Conservation (phyloP, 2,888 invertebrate species). For the Dryocosmus kuriphilus region DNA sequence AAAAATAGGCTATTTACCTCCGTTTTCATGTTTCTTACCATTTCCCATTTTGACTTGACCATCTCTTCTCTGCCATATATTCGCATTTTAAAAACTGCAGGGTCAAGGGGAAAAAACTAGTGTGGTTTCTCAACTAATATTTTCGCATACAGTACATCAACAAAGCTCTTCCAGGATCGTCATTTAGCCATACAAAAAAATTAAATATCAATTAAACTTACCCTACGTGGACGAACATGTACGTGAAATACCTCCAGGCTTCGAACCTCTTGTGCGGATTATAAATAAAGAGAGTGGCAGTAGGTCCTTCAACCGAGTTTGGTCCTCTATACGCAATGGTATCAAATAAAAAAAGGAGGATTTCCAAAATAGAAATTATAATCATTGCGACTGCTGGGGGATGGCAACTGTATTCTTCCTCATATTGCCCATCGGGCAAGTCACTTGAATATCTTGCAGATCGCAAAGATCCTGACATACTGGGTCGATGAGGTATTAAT, state of each 20-base stretch:
- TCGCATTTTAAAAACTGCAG: too few relatives aligned
- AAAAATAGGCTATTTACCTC: too few relatives aligned
- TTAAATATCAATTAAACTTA: constrained; percentile 77
- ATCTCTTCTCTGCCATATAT: too few relatives aligned
- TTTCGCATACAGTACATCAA: too few relatives aligned
- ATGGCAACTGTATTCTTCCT: constrained; percentile 94
- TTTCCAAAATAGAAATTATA: constrained; percentile 92
- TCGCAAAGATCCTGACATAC: constrained; percentile 68
- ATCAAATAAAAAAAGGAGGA: constrained; percentile 81
- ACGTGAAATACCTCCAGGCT: constrained; percentile 95
- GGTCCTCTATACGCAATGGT: constrained; percentile 65
- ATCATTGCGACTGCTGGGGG: constrained; percentile 97
- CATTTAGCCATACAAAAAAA: neutral
- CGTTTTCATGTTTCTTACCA: too few relatives aligned
- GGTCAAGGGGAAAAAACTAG: too few relatives aligned
- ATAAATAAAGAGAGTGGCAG: constrained; percentile 91
- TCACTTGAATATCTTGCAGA: constrained; percentile 78
- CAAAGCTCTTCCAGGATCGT: too few relatives aligned
- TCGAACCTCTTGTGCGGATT: constrained; percentile 91
- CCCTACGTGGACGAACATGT: constrained; percentile 98
- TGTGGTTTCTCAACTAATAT: too few relatives aligned
- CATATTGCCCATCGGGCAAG: constrained; percentile 86
- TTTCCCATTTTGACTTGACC: too few relatives aligned
- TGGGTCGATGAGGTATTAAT: constrained; percentile 80
- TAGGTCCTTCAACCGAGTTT: constrained; percentile 82